Evolutionary conservation across 2,888 invertebrate genomes (phyloP), one percentile per base, ranked within the genome.

Genomic region (Anticlea derivata): DNA sequence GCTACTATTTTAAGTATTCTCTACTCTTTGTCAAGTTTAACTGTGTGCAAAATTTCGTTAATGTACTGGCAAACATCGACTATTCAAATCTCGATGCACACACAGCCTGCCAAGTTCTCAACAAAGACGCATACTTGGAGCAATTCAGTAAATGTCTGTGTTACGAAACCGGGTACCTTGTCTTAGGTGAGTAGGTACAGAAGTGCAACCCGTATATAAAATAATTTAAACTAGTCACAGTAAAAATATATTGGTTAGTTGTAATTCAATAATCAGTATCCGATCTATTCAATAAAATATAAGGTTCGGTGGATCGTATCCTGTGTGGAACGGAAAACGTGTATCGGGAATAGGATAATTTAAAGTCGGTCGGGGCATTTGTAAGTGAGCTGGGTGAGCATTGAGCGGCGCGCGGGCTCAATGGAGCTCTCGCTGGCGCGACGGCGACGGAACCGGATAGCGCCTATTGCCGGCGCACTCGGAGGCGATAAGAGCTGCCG

Each of bases 361-460:
- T 80, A 81, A 83, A 82, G 79, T 79, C 78, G 70, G 75, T 77
- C 68, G 66, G 74, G 70, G 66, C 63, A 72, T 68, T 72, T 68
- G 69, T 70, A 72, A 66, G 71, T 73, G 64, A 66, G 64, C 58
- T 31, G 45, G 54, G 55, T 53, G 43, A 64, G 62, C 69, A 58
- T 61, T 61, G 55, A 60, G 63, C 64, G 65, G 47, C 45, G 55
- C 62, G 60, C 55, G 63, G 73, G 73, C 71, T 85, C 86, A 87
- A 86, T 83, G 66, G 75, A 67, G 77, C 75, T 26, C 75, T 26
- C 8, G 34, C 41, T 70, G 81, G 77, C 75, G 44, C 78, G 71
- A 60, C 77, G 78, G 58, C 76, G 78, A 78, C 88, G 88, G 88
- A 89, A 89, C 88, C 90, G 90, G 89, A 90, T 89, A 89, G 83